Conservation (phyloP, 2,797 vertebrate species). For the Tauraco hartlaubi region DNA sequence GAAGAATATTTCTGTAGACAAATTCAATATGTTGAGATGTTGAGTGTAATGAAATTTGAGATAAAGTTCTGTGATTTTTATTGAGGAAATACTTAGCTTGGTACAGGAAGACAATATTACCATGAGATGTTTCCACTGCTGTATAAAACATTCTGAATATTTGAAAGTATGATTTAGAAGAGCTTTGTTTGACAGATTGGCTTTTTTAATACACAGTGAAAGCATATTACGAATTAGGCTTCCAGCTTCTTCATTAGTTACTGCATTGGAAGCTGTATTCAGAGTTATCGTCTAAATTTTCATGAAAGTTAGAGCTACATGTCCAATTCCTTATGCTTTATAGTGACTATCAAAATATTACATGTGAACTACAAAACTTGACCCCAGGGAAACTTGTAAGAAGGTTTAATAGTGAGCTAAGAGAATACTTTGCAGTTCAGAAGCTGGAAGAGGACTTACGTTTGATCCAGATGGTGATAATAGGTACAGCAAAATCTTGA, state of each 20-base stretch:
- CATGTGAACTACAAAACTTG: neutral
- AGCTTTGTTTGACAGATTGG: neutral
- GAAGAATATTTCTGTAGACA: slow-evolving; percentile 39
- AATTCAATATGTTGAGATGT: neutral
- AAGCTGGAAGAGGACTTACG: neutral
- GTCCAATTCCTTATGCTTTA: neutral
- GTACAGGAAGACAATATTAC: neutral
- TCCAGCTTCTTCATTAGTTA: neutral
- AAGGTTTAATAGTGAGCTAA: neutral
- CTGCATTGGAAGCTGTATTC: neutral
- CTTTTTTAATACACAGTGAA: neutral
- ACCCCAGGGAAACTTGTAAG: neutral
- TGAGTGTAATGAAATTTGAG: slow-evolving; percentile 50
- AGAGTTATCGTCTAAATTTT: neutral
- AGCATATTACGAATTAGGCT: neutral
- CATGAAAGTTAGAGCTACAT: neutral
- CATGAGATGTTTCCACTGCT: neutral
- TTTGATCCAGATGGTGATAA: neutral
- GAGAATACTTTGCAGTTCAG: neutral
- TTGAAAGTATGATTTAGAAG: slow-evolving; percentile 15
- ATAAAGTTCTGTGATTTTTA: slow-evolving; percentile 37
- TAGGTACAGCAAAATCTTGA: neutral
- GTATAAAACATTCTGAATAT: neutral
- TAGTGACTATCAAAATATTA: neutral
- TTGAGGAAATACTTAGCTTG: slow-evolving; percentile 35